Evolutionary conservation across 2,113 vertebrate genomes (phyloP).

Genomic region (Ptyas mucosa): DNA sequence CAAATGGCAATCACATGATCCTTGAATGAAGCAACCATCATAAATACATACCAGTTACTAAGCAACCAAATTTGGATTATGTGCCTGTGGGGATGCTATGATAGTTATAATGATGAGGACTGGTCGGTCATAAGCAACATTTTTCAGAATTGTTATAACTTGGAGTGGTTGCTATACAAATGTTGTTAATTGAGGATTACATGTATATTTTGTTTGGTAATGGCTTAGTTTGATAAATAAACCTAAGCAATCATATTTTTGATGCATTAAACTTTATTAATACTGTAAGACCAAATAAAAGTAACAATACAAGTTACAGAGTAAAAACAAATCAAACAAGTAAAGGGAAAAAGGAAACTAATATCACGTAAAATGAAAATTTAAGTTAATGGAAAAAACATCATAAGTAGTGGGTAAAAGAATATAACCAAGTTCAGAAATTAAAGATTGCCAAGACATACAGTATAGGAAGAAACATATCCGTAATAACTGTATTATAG

Average conservation of each 20-base stretch:
- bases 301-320: not conserved
- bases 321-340: not conserved
- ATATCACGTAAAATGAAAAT: not conserved
- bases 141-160: not conserved
- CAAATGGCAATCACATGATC: not conserved
- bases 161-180: not conserved
- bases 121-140: not conserved
- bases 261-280: not conserved
- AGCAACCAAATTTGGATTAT: not conserved
- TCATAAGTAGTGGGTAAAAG: not conserved
- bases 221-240: not conserved
- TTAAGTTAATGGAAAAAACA: not conserved
- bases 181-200: not conserved
- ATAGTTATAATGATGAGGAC: not conserved
- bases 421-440: not conserved
- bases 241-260: not conserved
- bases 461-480: not conserved
- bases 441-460: not conserved
- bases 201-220: not conserved
- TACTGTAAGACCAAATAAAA: not conserved
- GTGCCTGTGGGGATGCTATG: not conserved
- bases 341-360: not conserved
- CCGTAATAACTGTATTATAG: not conserved
- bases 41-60: not conserved
- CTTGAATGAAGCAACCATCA: not conserved